A percentile compares a stretch with the other conserved stretches of the same genome.
Evolutionary conservation across 2,888 invertebrate species (phyloP).

Genomic region (Cryptocheilus praepositus): DNA sequence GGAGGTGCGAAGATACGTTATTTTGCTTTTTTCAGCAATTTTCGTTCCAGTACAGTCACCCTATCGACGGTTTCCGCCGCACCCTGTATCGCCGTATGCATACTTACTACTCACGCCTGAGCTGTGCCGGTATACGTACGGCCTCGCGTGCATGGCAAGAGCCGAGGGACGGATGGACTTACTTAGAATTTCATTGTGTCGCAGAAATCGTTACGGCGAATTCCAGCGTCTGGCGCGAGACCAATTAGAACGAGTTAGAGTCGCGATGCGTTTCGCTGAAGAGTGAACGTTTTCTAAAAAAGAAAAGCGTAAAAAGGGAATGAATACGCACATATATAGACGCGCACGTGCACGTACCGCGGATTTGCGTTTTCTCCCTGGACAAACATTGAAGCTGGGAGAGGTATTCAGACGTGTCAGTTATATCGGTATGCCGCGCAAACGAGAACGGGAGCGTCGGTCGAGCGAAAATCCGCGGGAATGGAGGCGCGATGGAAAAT

Average conservation of each 20-base stretch:
- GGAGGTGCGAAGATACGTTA: no score
- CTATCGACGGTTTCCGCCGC: no score
- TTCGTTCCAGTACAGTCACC: no score
- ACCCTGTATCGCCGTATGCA: neutral
- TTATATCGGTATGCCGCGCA: neutral
- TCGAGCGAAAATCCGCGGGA: no score
- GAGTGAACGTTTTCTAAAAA: constrained; percentile 5
- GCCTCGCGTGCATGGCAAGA: constrained; percentile 2
- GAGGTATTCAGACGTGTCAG: constrained; percentile 6
- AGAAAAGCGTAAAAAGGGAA: constrained; percentile 20
- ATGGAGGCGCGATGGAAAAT: no score
- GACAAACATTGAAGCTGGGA: neutral
- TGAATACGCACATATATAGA: constrained; percentile 22
- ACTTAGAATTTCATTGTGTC: constrained; percentile 33
- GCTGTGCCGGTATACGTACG: constrained; percentile 24
- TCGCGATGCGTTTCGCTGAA: neutral
- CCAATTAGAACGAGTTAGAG: neutral
- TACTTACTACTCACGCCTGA: constrained; percentile 18
- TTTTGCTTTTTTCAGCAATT: no score
- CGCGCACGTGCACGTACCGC: constrained; percentile 17
- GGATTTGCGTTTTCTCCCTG: constrained; percentile 1
- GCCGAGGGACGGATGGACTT: constrained; percentile 34
- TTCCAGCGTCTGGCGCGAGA: constrained; percentile 28
- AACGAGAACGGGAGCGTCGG: constrained; percentile 6
- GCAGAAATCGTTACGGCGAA: constrained; percentile 45